A percentile compares a stretch with the other conserved stretches of the same genome.
phyloP scores from a whole-genome alignment of 2,797 vertebrate genomes.

The Simalia tracyae region DNA sequence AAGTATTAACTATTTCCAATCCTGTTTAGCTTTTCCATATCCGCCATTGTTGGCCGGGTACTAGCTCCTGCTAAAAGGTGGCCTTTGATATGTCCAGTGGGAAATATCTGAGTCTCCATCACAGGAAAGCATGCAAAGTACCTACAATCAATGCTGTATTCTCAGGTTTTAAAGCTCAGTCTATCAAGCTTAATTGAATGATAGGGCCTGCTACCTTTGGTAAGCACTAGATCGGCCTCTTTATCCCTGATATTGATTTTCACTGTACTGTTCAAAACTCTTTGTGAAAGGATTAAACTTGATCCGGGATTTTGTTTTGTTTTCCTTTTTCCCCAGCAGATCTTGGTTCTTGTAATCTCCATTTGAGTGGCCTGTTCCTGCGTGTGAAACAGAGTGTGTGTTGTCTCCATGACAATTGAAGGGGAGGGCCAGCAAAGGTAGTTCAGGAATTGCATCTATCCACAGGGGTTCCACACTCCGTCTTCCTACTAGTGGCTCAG shows the following conservation, averaged over 20 bases:
- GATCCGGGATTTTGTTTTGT: background rate
- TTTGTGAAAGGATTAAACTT: constrained; percentile 30
- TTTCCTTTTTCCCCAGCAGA: background rate
- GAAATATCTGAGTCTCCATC: background rate
- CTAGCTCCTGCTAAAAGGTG: background rate
- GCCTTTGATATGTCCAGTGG: background rate
- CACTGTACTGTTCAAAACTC: background rate
- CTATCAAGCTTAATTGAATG: constrained; percentile 29
- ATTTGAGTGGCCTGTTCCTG: background rate
- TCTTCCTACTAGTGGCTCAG: background rate
- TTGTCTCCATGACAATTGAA: background rate
- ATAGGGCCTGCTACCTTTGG: background rate
- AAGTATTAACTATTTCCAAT: background rate
- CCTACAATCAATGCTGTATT: background rate
- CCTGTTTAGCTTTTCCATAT: background rate
- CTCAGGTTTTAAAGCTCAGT: constrained; percentile 9
- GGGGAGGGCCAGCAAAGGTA: background rate
- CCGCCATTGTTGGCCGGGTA: background rate
- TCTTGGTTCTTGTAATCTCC: background rate
- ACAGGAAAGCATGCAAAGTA: background rate
- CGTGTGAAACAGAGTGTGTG: background rate
- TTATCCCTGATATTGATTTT: constrained; percentile 27
- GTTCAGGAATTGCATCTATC: background rate
- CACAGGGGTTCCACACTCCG: accelerated
- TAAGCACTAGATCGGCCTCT: constrained; percentile 7